These are phyloP conservation scores for Oligia fasciuncula DNA, from an alignment of 2,888 invertebrate species.

Conservation along the genomic window DNA sequence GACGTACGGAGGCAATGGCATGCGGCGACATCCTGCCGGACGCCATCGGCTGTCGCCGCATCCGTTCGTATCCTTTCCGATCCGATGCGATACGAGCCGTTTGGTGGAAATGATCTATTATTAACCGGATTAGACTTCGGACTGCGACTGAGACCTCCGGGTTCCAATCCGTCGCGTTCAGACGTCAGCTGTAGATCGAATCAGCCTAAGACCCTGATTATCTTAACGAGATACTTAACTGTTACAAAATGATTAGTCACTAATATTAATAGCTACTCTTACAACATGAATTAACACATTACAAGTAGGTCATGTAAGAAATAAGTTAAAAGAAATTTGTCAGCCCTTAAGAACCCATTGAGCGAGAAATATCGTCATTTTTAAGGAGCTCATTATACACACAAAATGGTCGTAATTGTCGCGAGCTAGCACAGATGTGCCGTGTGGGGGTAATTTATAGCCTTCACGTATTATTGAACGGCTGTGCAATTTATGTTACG, in stretches of 20 bases:
- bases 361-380: slow-evolving; percentile 14
- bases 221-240: not conserved
- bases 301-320: no score
- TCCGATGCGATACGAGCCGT: no score
- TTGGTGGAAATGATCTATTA: no score
- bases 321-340: not conserved
- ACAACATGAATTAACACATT: not conserved
- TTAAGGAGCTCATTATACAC: slow-evolving; percentile 15
- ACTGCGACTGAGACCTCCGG: not conserved
- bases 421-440: slow-evolving; percentile 18
- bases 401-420: slow-evolving; percentile 27
- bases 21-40: no score
- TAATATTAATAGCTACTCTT: not conserved
- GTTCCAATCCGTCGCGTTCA: not conserved
- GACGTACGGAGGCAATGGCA: no score
- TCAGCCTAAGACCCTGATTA: not conserved
- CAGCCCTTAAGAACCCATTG: not conserved
- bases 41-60: no score
- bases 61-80: no score
- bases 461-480: slow-evolving; percentile 32
- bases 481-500: not conserved
- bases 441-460: slow-evolving; percentile 30
- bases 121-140: no score
- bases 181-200: not conserved
- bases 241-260: slow-evolving; percentile 15